phyloP scores from a whole-genome alignment of 1,140 invertebrate species.

The Megathymus violae region DNA sequence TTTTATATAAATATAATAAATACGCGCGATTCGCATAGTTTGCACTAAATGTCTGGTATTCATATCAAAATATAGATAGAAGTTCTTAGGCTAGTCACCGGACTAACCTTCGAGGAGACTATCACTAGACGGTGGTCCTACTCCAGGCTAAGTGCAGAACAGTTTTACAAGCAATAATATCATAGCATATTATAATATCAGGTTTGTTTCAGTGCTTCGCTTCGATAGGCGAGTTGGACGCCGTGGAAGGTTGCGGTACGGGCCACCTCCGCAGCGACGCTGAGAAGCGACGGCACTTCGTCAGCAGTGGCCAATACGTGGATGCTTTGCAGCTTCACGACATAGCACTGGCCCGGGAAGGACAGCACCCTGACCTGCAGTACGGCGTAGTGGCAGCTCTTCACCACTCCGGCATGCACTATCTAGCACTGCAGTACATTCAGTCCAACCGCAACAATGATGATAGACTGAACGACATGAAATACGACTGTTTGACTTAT shows the following conservation, averaged over 20 bases:
- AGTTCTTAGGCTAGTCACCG: too few species aligned
- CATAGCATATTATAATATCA: too few species aligned
- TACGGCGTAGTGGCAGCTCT: slow-evolving; percentile 58
- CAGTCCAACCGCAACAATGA: slow-evolving; percentile 56
- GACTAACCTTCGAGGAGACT: too few species aligned
- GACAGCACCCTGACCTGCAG: slow-evolving; percentile 36
- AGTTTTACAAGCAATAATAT: too few species aligned
- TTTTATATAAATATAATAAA: too few species aligned
- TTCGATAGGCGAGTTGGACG: slow-evolving; percentile 75
- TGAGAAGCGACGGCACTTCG: slow-evolving; percentile 67
- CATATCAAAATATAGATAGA: too few species aligned
- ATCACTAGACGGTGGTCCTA: too few species aligned
- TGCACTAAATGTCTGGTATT: too few species aligned
- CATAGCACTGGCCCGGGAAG: slow-evolving; percentile 57
- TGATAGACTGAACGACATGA: slow-evolving; percentile 66
- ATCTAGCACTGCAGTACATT: slow-evolving; percentile 74
- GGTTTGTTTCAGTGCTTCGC: slow-evolving; percentile 64
- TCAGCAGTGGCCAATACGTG: slow-evolving; percentile 60
- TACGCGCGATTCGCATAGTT: too few species aligned
- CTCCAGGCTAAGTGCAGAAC: too few species aligned
- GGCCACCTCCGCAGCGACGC: slow-evolving; percentile 67
- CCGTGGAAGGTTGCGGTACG: slow-evolving; percentile 76
- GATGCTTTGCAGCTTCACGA: slow-evolving; percentile 73
- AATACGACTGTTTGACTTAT: slow-evolving; percentile 84
- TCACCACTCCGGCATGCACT: slow-evolving; percentile 73